These are phyloP conservation scores for Haliaeetus leucogaster DNA, from an alignment of 2,113 vertebrate species.

Conservation along the genomic window DNA sequence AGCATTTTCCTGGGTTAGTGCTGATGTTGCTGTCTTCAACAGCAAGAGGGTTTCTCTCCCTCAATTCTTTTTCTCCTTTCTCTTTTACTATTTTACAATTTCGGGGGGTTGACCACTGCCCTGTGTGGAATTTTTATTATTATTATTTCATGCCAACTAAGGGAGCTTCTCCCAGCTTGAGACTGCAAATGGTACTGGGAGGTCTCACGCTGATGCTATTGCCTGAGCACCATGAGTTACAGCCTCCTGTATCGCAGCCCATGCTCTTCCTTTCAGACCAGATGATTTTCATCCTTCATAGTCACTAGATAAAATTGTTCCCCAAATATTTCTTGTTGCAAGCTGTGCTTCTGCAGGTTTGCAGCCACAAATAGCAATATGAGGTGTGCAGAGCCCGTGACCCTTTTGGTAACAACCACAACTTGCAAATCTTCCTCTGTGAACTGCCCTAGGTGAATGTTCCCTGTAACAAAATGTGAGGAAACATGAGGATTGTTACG, in stretches of 20 bases:
- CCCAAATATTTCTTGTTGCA: background rate
- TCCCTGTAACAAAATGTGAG: accelerated
- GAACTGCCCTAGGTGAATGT: background rate
- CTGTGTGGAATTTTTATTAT: background rate
- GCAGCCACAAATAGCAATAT: background rate
- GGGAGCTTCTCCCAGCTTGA: background rate
- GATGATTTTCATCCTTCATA: background rate
- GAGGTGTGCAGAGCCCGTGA: background rate
- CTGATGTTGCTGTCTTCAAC: background rate
- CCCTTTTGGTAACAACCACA: background rate
- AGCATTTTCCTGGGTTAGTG: background rate
- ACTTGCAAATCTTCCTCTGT: background rate
- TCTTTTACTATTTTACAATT: background rate
- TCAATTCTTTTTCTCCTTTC: background rate
- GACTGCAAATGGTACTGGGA: background rate
- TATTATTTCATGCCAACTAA: background rate
- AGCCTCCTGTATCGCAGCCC: background rate
- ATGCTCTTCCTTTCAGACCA: background rate
- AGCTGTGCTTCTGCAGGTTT: background rate
- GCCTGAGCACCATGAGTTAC: background rate
- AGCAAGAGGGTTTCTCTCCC: background rate
- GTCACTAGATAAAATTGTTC: background rate
- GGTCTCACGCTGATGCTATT: accelerated
- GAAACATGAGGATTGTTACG: accelerated
- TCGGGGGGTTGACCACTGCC: background rate